Conservation (phyloP, 2,797 vertebrate genomes). For the Erpetoichthys calabaricus region DNA sequence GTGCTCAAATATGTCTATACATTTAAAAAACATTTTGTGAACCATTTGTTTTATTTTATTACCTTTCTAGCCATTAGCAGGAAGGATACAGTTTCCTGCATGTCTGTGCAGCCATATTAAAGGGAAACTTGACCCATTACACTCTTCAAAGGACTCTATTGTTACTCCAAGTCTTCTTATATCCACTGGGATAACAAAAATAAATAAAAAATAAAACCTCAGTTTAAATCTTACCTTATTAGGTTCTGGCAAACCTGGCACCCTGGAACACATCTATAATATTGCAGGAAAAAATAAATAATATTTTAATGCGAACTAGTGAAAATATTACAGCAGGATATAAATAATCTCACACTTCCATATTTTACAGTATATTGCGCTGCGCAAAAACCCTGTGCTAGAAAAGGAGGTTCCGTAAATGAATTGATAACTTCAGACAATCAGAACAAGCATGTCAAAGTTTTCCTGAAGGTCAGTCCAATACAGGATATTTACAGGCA, state of each 20-base stretch:
- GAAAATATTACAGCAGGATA: too few relatives aligned
- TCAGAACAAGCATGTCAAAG: too few relatives aligned
- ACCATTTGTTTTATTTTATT: neutral
- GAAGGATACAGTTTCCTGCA: neutral
- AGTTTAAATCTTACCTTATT: slow-evolving; percentile 61
- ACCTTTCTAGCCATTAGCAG: neutral
- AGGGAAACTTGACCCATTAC: neutral
- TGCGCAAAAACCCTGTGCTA: too few relatives aligned
- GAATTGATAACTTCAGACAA: too few relatives aligned
- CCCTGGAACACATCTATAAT: slow-evolving; percentile 66
- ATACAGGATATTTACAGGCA: too few relatives aligned
- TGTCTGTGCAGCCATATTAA: slow-evolving; percentile 1
- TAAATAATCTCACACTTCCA: too few relatives aligned
- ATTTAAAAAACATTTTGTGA: neutral
- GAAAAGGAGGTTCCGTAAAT: too few relatives aligned
- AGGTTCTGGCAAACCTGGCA: slow-evolving; percentile 88
- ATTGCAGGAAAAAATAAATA: slow-evolving; percentile 8
- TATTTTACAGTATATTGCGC: too few relatives aligned
- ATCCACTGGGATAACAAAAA: neutral
- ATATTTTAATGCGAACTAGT: neutral
- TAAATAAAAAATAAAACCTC: neutral
- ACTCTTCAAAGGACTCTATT: neutral
- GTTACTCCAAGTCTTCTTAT: neutral
- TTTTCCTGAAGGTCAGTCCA: too few relatives aligned
- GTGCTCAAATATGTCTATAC: too few relatives aligned